A percentile compares a stretch with the other conserved stretches of the same genome.
phyloP scores from a whole-genome alignment of 2,113 vertebrate species.

The Mobula hypostoma region DNA sequence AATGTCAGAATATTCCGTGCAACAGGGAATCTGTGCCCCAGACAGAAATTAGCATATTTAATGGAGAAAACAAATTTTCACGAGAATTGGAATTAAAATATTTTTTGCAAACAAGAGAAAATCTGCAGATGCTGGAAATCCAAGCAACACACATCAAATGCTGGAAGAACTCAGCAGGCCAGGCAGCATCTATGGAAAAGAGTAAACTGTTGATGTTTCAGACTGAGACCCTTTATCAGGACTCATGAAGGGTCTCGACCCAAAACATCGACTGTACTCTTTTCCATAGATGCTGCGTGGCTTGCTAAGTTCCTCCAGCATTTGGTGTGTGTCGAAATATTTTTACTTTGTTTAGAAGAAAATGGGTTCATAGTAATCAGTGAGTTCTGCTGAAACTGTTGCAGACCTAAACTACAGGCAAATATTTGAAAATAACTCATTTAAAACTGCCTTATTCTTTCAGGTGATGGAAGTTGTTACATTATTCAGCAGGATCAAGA shows the following conservation, averaged over 20 bases:
- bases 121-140: too few relatives aligned
- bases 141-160: too few relatives aligned
- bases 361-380: background rate
- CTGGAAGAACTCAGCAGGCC: too few relatives aligned
- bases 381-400: background rate
- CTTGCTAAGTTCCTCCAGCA: too few relatives aligned
- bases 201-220: too few relatives aligned
- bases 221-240: too few relatives aligned
- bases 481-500: constrained; percentile 63
- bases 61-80: background rate
- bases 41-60: background rate
- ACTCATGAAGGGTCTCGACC: too few relatives aligned
- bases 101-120: background rate
- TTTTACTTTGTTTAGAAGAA: background rate
- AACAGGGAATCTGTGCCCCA: background rate
- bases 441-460: background rate
- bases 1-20: background rate
- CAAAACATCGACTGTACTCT: too few relatives aligned
- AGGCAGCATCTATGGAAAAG: too few relatives aligned
- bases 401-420: background rate
- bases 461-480: constrained; percentile 66
- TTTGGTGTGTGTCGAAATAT: background rate
- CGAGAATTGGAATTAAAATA: background rate
- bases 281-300: too few relatives aligned
- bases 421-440: background rate